Evolutionary conservation across 2,113 vertebrate species (phyloP).

Genomic region (Stigmatopora argus): DNA sequence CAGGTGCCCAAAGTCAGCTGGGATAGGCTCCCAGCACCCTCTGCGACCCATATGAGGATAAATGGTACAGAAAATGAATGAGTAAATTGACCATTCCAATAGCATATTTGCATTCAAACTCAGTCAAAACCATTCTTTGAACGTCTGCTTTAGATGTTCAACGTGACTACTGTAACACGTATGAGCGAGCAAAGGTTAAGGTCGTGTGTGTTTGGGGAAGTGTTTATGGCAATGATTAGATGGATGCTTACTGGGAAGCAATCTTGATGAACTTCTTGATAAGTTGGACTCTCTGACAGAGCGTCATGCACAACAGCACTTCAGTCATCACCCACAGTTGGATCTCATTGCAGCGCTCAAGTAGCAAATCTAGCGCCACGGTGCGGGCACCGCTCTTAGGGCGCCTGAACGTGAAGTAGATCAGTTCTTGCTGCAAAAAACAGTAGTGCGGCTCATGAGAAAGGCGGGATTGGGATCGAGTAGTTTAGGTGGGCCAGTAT

Average conservation of each 20-base stretch:
- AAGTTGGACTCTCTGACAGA: constrained; percentile 90
- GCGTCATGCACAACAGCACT: constrained; percentile 83
- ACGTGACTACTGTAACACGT: no score
- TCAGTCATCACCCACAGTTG: constrained; percentile 97
- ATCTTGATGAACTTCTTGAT: constrained; percentile 99
- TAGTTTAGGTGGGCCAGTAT: no score
- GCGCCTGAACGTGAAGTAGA: constrained; percentile 91
- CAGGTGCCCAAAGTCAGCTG: no score
- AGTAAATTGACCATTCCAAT: neutral
- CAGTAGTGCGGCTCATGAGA: neutral
- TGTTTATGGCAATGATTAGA: neutral
- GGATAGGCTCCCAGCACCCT: no score
- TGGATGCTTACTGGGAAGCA: constrained; percentile 86
- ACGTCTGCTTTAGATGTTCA: no score
- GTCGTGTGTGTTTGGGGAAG: no score
- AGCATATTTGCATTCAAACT: neutral
- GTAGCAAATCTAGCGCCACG: constrained; percentile 81
- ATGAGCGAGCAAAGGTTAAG: no score
- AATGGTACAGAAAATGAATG: no score
- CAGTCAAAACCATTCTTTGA: neutral
- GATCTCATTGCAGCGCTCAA: constrained; percentile 92
- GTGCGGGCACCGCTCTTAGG: constrained; percentile 78
- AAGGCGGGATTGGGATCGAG: neutral
- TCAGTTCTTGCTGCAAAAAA: constrained; percentile 85
- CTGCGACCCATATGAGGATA: no score